Evolutionary conservation across 1,140 invertebrate species (phyloP), one percentile per base, ranked within the genome.

Genomic region (Elymnias hypermnestra): DNA sequence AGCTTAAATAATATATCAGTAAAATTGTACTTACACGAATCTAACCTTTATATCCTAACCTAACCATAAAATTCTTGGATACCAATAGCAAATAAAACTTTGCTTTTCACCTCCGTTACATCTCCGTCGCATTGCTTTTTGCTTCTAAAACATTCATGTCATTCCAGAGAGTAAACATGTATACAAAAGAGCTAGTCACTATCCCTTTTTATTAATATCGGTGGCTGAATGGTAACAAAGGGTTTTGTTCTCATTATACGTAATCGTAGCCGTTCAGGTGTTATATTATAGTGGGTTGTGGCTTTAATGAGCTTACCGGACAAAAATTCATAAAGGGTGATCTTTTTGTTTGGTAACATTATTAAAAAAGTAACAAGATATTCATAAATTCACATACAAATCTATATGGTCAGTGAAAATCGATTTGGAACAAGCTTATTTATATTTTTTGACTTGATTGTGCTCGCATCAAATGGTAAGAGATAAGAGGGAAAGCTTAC

Each of bases 201-300:
- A 67, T 73, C 69, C 72, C 65, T 77, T 72, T 81, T 71, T 76
- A 82, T 78, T 82, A 82, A 77, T 69, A 75, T 74, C 73, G 47
- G 67, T 71, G 67, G 71, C 56, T 78, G 71, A 78, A 78, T 77
- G 45, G 52, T 47, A 53, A 79, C 73, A 79, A 83, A 81, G 58
- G 76, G 70, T 63, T 76, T 72, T 75, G 67, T 73, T 56, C 64
- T 73, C 72, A 74, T 83, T 81, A 81, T 74, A 50, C 53, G 48
- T 74, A 77, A 75, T 77, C 68, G 66, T 58, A 72, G 42, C 60
- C 63, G 60, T 58, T 81, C 79, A 83, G 79, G 79, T 83, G 79
- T 83, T 74, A 73, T 76, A 78, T 77, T 72, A 56, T 65, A 57
- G 60, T 54, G 38, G 51, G 52, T 57, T 61, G 62, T 49, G 62